phyloP scores from a whole-genome alignment of 1,140 invertebrate genomes.

The Phortica variegata region DNA sequence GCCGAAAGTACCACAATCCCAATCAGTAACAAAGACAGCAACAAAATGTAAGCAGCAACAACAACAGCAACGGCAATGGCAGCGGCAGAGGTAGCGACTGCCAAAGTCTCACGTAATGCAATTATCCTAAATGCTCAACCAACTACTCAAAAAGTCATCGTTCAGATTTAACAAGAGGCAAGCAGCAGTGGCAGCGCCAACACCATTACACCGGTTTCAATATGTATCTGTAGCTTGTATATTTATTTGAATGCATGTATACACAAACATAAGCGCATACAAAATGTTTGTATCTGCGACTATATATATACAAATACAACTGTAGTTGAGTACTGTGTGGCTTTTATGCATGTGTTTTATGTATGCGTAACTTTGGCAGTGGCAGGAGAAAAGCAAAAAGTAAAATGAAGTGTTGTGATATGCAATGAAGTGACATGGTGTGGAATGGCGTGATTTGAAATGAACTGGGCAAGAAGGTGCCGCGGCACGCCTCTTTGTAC shows the following conservation, averaged over 20 bases:
- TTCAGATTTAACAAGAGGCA: conserved; percentile 51
- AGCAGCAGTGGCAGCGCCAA: conserved; percentile 25
- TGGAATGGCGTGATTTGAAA: neutral
- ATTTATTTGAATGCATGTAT: too few species aligned
- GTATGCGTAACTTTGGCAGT: too few species aligned
- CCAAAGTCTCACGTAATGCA: conserved; percentile 36
- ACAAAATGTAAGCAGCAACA: too few species aligned
- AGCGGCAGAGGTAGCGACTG: too few species aligned
- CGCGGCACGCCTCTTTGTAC: conserved; percentile 23
- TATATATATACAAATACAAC: neutral
- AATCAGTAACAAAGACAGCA: conserved; percentile 22
- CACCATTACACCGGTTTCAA: conserved; percentile 15
- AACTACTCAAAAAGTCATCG: conserved; percentile 56
- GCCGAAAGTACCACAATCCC: neutral
- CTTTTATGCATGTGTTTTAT: neutral
- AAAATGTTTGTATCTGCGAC: too few species aligned
- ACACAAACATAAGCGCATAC: neutral
- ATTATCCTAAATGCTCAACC: conserved; percentile 52
- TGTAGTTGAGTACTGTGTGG: neutral
- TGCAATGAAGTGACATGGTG: neutral
- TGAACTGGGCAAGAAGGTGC: conserved; percentile 9
- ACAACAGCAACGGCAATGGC: too few species aligned
- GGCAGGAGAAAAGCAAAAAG: too few species aligned
- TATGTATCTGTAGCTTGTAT: too few species aligned
- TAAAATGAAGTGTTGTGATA: neutral